These are phyloP conservation scores for Rana temporaria DNA, from an alignment of 2,113 vertebrate genomes.

Conservation along the genomic window DNA sequence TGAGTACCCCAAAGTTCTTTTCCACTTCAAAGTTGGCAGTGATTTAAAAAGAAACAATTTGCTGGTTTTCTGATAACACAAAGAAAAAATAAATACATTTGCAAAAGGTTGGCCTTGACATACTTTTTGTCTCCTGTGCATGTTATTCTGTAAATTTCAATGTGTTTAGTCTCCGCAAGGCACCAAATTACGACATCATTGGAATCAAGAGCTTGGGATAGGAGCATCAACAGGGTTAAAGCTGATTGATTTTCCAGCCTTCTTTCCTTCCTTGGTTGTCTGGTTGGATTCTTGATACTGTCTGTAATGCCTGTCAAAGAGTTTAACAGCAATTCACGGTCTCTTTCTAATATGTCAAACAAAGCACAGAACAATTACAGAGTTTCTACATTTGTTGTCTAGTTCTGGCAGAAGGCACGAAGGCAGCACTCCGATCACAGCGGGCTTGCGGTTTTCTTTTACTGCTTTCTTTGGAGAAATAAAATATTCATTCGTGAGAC, in stretches of 20 bases:
- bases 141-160: no score
- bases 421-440: slow-evolving; percentile 45
- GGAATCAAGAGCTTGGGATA: neutral
- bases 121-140: no score
- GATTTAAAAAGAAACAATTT: no score
- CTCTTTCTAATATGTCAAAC: slow-evolving; percentile 55
- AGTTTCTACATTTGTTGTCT: slow-evolving; percentile 54
- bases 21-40: no score
- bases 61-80: no score
- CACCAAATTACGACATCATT: neutral
- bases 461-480: slow-evolving; percentile 52
- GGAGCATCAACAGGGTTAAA: slow-evolving; percentile 22
- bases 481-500: slow-evolving; percentile 55
- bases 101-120: no score
- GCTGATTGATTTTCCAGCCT: slow-evolving; percentile 40
- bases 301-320: slow-evolving; percentile 48
- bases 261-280: slow-evolving; percentile 23
- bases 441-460: slow-evolving; percentile 45
- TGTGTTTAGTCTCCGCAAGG: neutral
- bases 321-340: slow-evolving; percentile 49
- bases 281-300: slow-evolving; percentile 17
- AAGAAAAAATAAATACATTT: no score
- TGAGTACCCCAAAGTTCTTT: no score
- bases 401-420: slow-evolving; percentile 43
- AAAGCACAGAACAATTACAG: slow-evolving; percentile 53